These are phyloP conservation scores for Pimephales promelas DNA, from an alignment of 2,113 vertebrate genomes.

Conservation along the genomic window DNA sequence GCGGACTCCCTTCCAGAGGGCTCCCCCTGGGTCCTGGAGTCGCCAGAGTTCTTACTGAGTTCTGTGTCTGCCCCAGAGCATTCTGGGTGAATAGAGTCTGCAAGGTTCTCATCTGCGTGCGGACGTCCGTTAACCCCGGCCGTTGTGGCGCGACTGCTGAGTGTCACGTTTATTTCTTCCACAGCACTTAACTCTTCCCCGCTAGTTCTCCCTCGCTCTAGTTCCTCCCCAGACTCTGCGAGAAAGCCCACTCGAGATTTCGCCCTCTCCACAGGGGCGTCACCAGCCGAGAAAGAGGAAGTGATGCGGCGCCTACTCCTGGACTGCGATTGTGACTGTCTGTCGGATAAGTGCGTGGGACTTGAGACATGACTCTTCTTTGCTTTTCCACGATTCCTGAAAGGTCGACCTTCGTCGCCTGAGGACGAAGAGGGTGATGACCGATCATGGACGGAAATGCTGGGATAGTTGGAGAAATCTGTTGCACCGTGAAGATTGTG, in stretches of 20 bases:
- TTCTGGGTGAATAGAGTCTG: constrained; percentile 41
- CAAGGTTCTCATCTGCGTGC: constrained; percentile 23
- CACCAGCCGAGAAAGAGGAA: constrained; percentile 41
- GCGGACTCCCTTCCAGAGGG: constrained; percentile 49
- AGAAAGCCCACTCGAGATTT: constrained; percentile 51
- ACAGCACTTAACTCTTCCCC: constrained; percentile 47
- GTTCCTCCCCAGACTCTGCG: constrained; percentile 14
- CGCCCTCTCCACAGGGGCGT: constrained; percentile 54
- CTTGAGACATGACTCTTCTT: constrained; percentile 62
- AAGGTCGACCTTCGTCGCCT: constrained; percentile 49
- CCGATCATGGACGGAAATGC: constrained; percentile 88
- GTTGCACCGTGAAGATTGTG: constrained; percentile 80
- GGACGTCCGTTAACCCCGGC: constrained; percentile 16
- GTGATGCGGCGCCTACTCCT: constrained; percentile 37
- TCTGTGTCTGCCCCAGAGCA: constrained; percentile 65
- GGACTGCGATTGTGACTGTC: constrained; percentile 55
- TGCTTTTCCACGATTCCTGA: constrained; percentile 37
- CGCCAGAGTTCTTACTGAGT: constrained; percentile 52
- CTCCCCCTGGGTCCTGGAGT: constrained; percentile 72
- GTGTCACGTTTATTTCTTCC: constrained; percentile 18
- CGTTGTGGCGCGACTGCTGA: not conserved
- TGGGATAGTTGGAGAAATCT: constrained; percentile 91
- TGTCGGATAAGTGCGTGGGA: constrained; percentile 66
- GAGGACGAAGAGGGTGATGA: constrained; percentile 86
- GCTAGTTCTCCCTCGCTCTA: constrained; percentile 49